Evolutionary conservation across 2,113 vertebrate genomes (phyloP).

Genomic region (Phainopepla nitens): DNA sequence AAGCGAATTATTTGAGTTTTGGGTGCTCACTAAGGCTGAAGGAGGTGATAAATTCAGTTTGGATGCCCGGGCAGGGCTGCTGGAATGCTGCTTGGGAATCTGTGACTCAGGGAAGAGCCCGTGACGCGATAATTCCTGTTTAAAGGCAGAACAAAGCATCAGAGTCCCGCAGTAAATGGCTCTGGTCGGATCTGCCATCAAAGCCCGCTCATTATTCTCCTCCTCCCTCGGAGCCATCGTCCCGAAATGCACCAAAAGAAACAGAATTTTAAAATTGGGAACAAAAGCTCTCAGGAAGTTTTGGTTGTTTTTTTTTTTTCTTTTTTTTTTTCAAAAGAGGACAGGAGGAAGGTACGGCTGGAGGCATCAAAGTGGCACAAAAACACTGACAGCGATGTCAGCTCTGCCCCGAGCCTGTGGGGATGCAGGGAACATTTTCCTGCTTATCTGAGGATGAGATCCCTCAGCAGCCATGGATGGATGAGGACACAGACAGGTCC

Average conservation of each 20-base stretch:
- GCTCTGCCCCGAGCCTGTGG: background rate
- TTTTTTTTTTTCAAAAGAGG: background rate
- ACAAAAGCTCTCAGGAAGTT: background rate
- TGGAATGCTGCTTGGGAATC: background rate
- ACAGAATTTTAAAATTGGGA: background rate
- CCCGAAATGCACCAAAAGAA: background rate
- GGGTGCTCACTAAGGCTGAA: background rate
- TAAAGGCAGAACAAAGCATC: background rate
- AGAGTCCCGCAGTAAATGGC: background rate
- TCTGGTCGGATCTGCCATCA: background rate
- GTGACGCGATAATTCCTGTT: background rate
- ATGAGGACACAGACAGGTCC: background rate
- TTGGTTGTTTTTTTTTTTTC: background rate
- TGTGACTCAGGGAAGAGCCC: background rate
- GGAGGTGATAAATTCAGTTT: background rate
- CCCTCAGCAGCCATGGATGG: background rate
- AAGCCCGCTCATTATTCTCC: background rate
- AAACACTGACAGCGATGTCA: accelerated
- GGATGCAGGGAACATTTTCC: background rate
- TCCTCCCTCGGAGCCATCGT: background rate
- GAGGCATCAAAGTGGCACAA: background rate
- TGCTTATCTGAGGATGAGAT: background rate
- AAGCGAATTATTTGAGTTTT: accelerated
- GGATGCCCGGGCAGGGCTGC: background rate
- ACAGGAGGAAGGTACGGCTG: background rate